Evolutionary conservation across 2,888 invertebrate species (phyloP).

Genomic region (Amblyteles armatorius): DNA sequence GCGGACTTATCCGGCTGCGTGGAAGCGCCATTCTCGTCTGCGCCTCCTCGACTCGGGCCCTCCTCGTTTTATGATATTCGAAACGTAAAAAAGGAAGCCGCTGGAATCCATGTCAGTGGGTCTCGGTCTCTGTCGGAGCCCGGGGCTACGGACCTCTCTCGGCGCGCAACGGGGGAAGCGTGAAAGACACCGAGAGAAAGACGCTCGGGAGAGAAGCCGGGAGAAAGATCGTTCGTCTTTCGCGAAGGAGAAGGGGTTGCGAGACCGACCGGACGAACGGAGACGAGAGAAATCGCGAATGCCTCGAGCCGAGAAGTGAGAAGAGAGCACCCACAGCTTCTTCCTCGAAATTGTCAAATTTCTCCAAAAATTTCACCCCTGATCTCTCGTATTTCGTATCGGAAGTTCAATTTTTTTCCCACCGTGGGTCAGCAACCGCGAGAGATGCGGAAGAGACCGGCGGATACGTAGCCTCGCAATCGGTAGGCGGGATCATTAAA

Average conservation of each 20-base stretch:
- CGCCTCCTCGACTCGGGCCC: conserved; percentile 75
- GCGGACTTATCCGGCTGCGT: conserved; percentile 67
- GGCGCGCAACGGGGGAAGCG: conserved; percentile 38
- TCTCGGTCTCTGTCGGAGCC: conserved; percentile 76
- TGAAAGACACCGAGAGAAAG: conserved; percentile 49
- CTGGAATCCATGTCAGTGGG: conserved; percentile 83
- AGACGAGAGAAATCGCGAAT: conserved; percentile 52
- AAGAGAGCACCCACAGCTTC: background rate
- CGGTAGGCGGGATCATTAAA: background rate
- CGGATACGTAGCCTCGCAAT: background rate
- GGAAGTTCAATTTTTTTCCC: background rate
- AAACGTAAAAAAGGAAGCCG: conserved; percentile 84
- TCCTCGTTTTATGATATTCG: conserved; percentile 84
- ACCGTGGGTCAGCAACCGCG: background rate
- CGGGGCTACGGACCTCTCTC: conserved; percentile 56
- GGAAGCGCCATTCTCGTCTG: conserved; percentile 79
- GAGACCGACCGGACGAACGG: conserved; percentile 39
- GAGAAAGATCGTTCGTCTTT: conserved; percentile 51
- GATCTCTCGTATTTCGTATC: background rate
- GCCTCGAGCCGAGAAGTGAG: conserved; percentile 1
- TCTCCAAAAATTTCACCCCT: too few relatives aligned
- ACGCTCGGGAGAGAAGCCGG: conserved; percentile 56
- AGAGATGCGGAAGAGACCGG: background rate
- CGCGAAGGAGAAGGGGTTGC: conserved; percentile 34
- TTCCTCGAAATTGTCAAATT: background rate